These are phyloP conservation scores for Oxytorus armatus DNA, from an alignment of 2,888 invertebrate genomes.

Conservation along the genomic window DNA sequence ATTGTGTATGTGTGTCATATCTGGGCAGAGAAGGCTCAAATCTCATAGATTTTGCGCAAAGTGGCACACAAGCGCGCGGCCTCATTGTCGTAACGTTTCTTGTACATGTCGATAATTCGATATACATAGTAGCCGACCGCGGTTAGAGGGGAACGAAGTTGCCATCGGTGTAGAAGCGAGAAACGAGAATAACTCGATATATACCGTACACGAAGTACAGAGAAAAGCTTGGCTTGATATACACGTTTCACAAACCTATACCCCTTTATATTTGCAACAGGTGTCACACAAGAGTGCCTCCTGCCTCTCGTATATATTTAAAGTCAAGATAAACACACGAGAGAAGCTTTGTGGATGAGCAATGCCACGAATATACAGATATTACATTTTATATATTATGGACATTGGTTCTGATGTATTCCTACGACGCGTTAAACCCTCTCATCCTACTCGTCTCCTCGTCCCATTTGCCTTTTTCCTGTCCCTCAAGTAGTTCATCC, in stretches of 20 bases:
- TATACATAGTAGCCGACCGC: constrained; percentile 58
- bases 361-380: neutral
- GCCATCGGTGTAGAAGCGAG: constrained; percentile 43
- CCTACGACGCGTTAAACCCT: constrained; percentile 21
- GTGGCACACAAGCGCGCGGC: constrained; percentile 65
- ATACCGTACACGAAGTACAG: constrained; percentile 8
- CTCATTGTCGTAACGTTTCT: constrained; percentile 66
- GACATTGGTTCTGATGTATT: constrained; percentile 32
- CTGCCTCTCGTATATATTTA: constrained; percentile 63
- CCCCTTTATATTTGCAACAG: constrained; percentile 70
- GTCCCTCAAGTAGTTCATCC: constrained; percentile 62
- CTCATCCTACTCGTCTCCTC: too few species aligned
- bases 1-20: neutral
- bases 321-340: constrained; percentile 67
- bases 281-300: constrained; percentile 66
- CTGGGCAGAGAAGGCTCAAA: constrained; percentile 12
- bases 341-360: constrained; percentile 32
- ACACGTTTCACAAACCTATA: constrained; percentile 42
- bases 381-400: constrained; percentile 5
- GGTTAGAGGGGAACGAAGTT: constrained; percentile 23
- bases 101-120: constrained; percentile 71
- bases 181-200: constrained; percentile 19
- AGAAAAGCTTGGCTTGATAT: constrained; percentile 46
- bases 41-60: constrained; percentile 53
- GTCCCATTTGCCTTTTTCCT: constrained; percentile 44